A percentile compares a stretch with the other conserved stretches of the same genome.
phyloP scores from a whole-genome alignment of 2,797 vertebrate species.

The Manis crassicaudata region DNA sequence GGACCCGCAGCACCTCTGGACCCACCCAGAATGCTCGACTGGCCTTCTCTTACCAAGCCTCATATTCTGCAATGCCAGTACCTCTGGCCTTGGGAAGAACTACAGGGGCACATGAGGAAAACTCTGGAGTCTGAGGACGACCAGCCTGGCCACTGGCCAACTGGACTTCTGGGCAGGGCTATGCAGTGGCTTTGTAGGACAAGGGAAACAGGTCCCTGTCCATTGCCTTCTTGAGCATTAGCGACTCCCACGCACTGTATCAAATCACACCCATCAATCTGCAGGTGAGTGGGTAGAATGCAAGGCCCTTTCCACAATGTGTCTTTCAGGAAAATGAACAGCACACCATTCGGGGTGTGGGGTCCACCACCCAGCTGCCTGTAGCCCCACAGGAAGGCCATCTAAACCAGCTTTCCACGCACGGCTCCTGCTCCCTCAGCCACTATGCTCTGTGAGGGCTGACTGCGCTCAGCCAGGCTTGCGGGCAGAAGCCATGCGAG shows the following conservation, averaged over 20 bases:
- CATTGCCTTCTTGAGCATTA: neutral
- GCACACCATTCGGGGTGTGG: neutral
- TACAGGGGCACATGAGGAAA: rapidly evolving
- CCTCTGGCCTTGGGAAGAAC: neutral
- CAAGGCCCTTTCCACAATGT: rapidly evolving
- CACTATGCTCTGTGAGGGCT: neutral
- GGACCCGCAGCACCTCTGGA: neutral
- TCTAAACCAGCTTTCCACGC: neutral
- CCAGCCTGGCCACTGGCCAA: neutral
- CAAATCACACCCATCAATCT: too few species aligned
- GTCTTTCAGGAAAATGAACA: neutral
- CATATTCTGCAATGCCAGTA: neutral
- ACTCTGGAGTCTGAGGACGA: neutral
- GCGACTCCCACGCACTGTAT: rapidly evolving
- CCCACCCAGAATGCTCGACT: neutral
- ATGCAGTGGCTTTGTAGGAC: too few species aligned
- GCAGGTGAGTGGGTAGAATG: rapidly evolving
- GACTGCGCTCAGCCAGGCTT: neutral
- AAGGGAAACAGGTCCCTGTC: neutral
- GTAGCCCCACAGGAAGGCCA: neutral
- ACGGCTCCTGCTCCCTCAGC: neutral
- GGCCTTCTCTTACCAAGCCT: neutral
- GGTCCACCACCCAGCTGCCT: neutral
- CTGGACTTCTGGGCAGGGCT: neutral
- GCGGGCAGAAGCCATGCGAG: rapidly evolving